Percentiles rank a stretch among this genome's conserved stretches.
Conservation (phyloP, 2,888 invertebrate species). For the Microdon myrmicae region DNA sequence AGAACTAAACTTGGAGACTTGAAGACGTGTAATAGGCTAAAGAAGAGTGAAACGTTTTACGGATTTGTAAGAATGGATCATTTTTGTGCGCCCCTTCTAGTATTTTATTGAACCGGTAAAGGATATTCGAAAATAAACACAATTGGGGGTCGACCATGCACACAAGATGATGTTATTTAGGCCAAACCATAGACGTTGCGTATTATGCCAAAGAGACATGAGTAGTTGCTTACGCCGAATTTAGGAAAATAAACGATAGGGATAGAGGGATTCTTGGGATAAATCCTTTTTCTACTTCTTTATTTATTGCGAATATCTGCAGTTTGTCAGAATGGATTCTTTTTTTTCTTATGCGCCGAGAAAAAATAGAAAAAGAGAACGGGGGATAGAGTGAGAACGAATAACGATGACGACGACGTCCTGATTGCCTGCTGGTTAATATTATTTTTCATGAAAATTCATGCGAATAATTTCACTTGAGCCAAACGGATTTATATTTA, state of each 20-base stretch:
- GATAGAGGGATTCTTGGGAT: constrained; percentile 20
- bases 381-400: no score
- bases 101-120: constrained; percentile 51
- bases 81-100: constrained; percentile 46
- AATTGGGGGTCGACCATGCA: constrained; percentile 47
- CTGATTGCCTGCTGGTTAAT: constrained; percentile 25
- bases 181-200: neutral
- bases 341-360: no score
- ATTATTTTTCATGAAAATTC: constrained; percentile 50
- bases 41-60: constrained; percentile 42
- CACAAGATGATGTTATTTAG: constrained; percentile 20
- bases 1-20: no score
- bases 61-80: constrained; percentile 47
- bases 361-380: no score
- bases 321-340: constrained; percentile 7
- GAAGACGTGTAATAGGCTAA: no score
- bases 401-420: no score
- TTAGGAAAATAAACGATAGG: constrained; percentile 1
- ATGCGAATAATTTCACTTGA: constrained; percentile 50
- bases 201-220: no score
- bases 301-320: constrained; percentile 11
- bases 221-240: constrained; percentile 5
- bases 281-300: constrained; percentile 35
- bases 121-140: constrained; percentile 50
- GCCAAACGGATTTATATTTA: constrained; percentile 24